Percentiles rank a stretch among this genome's conserved stretches.
Evolutionary conservation across 1,140 invertebrate species (phyloP).

Genomic region (Bursaphelenchus mucronatus): DNA sequence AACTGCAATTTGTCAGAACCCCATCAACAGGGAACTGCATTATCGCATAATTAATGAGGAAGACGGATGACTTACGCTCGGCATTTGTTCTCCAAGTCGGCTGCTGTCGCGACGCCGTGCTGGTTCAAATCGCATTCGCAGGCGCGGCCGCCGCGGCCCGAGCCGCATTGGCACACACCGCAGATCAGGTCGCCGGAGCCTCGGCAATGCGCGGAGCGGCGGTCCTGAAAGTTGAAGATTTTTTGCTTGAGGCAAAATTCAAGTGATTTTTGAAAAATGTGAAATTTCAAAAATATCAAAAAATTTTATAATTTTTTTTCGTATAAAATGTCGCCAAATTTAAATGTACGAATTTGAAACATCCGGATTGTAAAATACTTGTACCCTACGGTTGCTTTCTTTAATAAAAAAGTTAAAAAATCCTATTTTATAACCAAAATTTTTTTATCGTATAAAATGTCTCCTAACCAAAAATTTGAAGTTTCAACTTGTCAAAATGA

Average conservation of each 20-base stretch:
- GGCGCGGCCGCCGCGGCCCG: slow-evolving; percentile 42
- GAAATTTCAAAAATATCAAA: too few species aligned
- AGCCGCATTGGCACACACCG: slow-evolving; percentile 52
- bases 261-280: too few species aligned
- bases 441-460: too few species aligned
- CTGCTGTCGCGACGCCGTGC: slow-evolving; percentile 48
- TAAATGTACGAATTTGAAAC: too few species aligned
- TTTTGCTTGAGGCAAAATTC: neutral
- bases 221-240: slow-evolving; percentile 27
- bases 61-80: slow-evolving; percentile 43
- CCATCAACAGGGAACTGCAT: slow-evolving; percentile 1
- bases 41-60: slow-evolving; percentile 3
- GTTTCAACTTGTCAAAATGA: too few species aligned
- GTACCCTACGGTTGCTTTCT: too few species aligned
- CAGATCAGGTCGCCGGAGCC: slow-evolving; percentile 51
- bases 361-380: too few species aligned
- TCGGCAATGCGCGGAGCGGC: slow-evolving; percentile 44
- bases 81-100: slow-evolving; percentile 50
- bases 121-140: slow-evolving; percentile 57
- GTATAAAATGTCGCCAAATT: too few species aligned
- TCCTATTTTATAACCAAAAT: too few species aligned
- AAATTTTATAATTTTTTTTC: too few species aligned
- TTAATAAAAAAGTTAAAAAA: too few species aligned
- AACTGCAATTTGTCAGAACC: neutral
- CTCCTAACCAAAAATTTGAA: too few species aligned